Base-by-base conservation (phyloP, 2,888 invertebrate species). In the Nesidiocoris tenuis region DNA sequence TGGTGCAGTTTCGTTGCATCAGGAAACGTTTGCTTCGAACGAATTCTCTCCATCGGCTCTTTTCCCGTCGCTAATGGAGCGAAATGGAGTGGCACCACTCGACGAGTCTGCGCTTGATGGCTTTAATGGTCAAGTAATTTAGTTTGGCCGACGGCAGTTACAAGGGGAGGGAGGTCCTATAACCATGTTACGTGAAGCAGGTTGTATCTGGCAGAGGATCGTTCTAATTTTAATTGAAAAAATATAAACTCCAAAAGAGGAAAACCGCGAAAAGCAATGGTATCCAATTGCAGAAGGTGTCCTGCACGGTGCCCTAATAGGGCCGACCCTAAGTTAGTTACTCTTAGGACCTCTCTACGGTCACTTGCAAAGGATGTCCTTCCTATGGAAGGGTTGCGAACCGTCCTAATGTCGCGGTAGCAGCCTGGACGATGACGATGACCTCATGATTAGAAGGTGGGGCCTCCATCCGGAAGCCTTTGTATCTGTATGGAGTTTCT, bases 81-180 rank as follows among this genome's bases (percentile, higher is more conserved):
- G 39, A 39, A 39, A 39, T 39, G 39, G 39, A 39, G 39, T 39
- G 39, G 39, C 39, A 39, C 5, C 39, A 39, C 39, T 39, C 39
- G 39, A 39, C 39, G 39, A 3, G 3, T 39, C 12, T 12, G 39
- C 67, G 22, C 67, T 67, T 67, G 67, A 67, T 67, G 54, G 39
- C 67, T 67, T 67, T 67, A 67, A 67, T 67, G 67, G 56, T 23
- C 56, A 55, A 67, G 67, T 67, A 67, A 67, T 67, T 67, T 67
- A 55, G 67, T 67, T 67, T 67, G 56, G 56, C 39, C 39, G 21
- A 56, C 17, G 19, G 22, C n/a, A 9, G 67, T 16, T 16, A 5
- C 3, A 5, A 9, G 5, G 59, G n/a, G n/a, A 59, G 59, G 16
- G 17, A 18, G 21, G 55, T 22, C 54, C 56, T 17, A 22, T 56